Base-by-base conservation (phyloP, 2,888 invertebrate species). In the Cyclophora punctaria region DNA sequence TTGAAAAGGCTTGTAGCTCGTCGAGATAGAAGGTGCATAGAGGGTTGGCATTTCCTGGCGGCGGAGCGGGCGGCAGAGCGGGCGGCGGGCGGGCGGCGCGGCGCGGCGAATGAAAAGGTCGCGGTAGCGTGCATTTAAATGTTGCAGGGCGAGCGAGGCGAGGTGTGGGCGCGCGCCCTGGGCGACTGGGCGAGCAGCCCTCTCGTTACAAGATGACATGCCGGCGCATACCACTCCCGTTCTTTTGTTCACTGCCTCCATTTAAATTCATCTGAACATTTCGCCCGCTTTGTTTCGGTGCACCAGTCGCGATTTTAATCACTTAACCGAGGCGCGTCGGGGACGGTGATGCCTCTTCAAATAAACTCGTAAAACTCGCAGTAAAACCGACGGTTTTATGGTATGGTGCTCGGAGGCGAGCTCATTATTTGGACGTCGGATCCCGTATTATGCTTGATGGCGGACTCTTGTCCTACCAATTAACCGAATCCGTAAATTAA, bases 201-300 rank as follows among this genome's bases (percentile, higher is more conserved):
- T 64, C 68, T 69, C 66, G 71, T 64, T 67, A 72, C 71, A 73
- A 73, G 73, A 70, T 68, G 71, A 68, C 73, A 68, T 58, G 63
- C 62, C 67, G 67, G 49, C 61, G 63, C 65, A 65, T 66, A 57
- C 67, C 64, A 58, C 56, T 57, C 62, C 57, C 57, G 52, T 56
- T 63, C 69, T 66, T 77, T 77, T 78, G 79, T 79, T 71, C 69
- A 71, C 60, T 57, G 62, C 70, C 75, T 72, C 76, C 77, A 82
- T 84, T 83, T 80, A 83, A 83, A 83, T 83, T 80, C 82, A 82
- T 82, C 82, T 72, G 72, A 71, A 78, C 78, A 73, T 75, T 79
- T 70, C 73, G 66, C 66, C 64, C 64, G 64, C 79, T 81, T 81
- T 84, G 82, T 84, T 68, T 68, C 65, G 57, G 63, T 62, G 74